Base-by-base conservation (phyloP, 2,888 invertebrate species). In the Ennomos fuscantarius region DNA sequence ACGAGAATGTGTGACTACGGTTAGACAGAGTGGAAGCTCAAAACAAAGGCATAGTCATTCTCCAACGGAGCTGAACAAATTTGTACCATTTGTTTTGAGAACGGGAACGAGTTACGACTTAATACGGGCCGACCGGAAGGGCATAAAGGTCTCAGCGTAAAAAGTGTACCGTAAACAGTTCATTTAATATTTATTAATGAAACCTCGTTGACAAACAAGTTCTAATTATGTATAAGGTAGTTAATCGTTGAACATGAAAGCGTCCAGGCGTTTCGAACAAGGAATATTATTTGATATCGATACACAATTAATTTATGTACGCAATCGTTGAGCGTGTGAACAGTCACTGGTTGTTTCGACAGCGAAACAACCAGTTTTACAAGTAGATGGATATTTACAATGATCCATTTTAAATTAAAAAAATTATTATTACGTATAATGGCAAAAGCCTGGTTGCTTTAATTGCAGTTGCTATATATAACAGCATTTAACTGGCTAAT, bases 31-130 rank as follows among this genome's bases (percentile, higher is more conserved):
- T 69, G 74, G 73, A 74, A 74, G 70, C 67, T 73, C 67, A 65
- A 68, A 74, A 73, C 68, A 72, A 69, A 73, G 69, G 70, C 69
- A 73, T 73, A 79, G 75, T 81, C 75, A 74, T 69, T 74, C 74
- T 76, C 75, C 72, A 74, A 63, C 76, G 69, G 72, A 79, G 76
- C 76, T 72, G 72, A 84, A 87, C 84, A 83, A 86, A 87, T 86
- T 80, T 60, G 69, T 73, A 74, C 81, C 81, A 86, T 85, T 87
- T 84, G 78, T 86, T 86, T 74, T 73, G 73, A 69, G 63, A 71
- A 73, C 72, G 67, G 65, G 65, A 72, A 65, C 57, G 69, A 74
- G 74, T 72, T 72, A 78, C 78, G 75, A 74, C 76, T 78, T 78
- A 76, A 80, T 81, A 75, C 76, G 72, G 67, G 64, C 70, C 63